Evolutionary conservation across 1,140 invertebrate genomes (phyloP).

Genomic region (Stratiolaelaps scimitus): DNA sequence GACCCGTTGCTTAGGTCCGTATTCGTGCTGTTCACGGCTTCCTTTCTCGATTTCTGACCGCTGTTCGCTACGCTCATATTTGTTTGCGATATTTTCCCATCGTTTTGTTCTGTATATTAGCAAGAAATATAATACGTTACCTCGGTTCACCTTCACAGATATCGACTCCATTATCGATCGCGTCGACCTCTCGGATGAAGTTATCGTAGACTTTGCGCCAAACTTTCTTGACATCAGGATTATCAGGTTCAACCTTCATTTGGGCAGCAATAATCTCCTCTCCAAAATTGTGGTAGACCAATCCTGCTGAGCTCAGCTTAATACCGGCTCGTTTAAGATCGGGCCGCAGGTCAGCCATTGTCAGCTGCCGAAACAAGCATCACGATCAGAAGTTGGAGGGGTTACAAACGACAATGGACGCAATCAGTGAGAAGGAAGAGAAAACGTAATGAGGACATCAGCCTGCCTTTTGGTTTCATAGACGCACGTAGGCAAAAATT

Average conservation of each 20-base stretch:
- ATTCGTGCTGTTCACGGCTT: no score
- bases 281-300: conserved; percentile 85
- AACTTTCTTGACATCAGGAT: conserved; percentile 47
- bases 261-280: conserved; percentile 54
- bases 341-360: conserved; percentile 49
- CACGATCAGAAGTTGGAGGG: no score
- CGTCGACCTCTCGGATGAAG: conserved; percentile 88
- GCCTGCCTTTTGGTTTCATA: no score
- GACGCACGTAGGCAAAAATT: no score
- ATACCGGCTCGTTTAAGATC: conserved; percentile 47
- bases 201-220: conserved; percentile 73
- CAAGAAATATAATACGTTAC: conserved; percentile 38
- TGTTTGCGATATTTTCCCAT: no score
- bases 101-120: no score
- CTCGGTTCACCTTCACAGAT: conserved; percentile 60
- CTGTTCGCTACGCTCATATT: no score
- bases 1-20: no score
- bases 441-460: conserved; percentile 32
- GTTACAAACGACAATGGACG: no score
- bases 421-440: conserved; percentile 44
- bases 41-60: no score
- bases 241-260: conserved; percentile 35
- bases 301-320: conserved; percentile 81
- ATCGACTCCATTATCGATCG: conserved; percentile 83
- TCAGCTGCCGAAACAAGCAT: conserved; percentile 32